These are phyloP conservation scores for Thamnaconus septentrionalis DNA, from an alignment of 2,113 vertebrate species.

Conservation along the genomic window DNA sequence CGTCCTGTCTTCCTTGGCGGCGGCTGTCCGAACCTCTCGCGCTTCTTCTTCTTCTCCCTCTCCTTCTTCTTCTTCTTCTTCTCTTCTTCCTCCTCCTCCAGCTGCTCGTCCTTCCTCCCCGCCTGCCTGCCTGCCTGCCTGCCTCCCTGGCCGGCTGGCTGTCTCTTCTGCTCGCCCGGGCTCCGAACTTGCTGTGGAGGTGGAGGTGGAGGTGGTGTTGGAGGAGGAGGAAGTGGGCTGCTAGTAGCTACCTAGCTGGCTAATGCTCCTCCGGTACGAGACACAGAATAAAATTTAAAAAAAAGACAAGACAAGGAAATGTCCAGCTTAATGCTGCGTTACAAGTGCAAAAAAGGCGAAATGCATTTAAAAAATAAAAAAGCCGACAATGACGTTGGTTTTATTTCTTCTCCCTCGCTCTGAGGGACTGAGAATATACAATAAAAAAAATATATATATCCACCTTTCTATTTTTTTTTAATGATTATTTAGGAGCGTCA, in stretches of 20 bases:
- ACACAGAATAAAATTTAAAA: constrained; percentile 34
- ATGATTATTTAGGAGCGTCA: constrained; percentile 5
- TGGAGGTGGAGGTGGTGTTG: too few species aligned
- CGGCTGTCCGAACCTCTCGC: too few species aligned
- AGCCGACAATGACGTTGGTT: not conserved
- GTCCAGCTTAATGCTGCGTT: too few species aligned
- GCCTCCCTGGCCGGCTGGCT: too few species aligned
- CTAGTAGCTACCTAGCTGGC: constrained; percentile 46
- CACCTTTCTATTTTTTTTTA: constrained; percentile 17
- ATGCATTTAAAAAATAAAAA: not conserved
- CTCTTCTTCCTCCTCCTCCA: too few species aligned
- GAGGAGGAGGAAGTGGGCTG: too few species aligned
- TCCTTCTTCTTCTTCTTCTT: too few species aligned
- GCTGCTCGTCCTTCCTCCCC: constrained; percentile 1
- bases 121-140: too few species aligned
- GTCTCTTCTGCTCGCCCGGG: constrained; percentile 19
- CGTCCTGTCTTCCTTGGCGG: constrained; percentile 22
- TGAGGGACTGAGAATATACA: constrained; percentile 6
- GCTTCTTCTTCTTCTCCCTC: too few species aligned
- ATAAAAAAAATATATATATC: constrained; percentile 8
- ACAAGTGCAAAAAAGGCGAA: too few species aligned
- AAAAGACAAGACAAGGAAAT: not conserved
- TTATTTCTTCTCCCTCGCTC: not conserved
- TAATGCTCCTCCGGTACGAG: constrained; percentile 43
- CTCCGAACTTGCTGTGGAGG: constrained; percentile 43